phyloP scores from a whole-genome alignment of 2,888 invertebrate genomes.

The Tetrapedia diversipes region DNA sequence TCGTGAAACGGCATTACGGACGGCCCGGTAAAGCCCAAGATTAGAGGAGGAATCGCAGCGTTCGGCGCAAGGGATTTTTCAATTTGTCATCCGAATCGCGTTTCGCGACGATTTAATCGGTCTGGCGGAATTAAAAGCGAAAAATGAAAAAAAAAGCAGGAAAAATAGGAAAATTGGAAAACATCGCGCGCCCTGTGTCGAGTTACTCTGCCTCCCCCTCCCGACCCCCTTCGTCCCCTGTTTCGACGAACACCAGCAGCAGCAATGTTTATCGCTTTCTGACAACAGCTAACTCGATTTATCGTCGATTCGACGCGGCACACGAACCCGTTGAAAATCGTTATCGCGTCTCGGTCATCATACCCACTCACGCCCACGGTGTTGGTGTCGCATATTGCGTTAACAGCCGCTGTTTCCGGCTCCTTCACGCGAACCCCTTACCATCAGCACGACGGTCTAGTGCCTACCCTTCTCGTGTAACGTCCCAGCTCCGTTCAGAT shows the following conservation, averaged over 20 bases:
- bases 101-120: conserved; percentile 36
- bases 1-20: conserved; percentile 21
- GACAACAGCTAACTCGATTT: conserved; percentile 43
- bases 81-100: conserved; percentile 41
- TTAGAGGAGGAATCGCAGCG: conserved; percentile 12
- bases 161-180: not conserved
- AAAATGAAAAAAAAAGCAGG: not conserved
- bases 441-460: too few relatives aligned
- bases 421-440: conserved; percentile 39
- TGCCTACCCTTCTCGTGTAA: too few relatives aligned
- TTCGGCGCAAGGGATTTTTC: conserved; percentile 32
- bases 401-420: conserved; percentile 51
- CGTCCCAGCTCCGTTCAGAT: conserved; percentile 32
- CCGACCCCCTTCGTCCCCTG: too few relatives aligned
- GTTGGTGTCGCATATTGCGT: conserved; percentile 35
- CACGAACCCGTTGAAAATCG: conserved; percentile 37
- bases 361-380: conserved; percentile 12
- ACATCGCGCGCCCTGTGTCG: conserved; percentile 6
- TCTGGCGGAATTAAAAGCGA: not conserved
- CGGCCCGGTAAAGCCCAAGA: conserved; percentile 23
- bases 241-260: not conserved
- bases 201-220: not conserved
- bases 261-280: conserved; percentile 38
- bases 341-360: conserved; percentile 49
- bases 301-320: conserved; percentile 31